A percentile compares a stretch with the other conserved stretches of the same genome.
Conservation (phyloP, 2,113 vertebrate species). For the Willisornis vidua region DNA sequence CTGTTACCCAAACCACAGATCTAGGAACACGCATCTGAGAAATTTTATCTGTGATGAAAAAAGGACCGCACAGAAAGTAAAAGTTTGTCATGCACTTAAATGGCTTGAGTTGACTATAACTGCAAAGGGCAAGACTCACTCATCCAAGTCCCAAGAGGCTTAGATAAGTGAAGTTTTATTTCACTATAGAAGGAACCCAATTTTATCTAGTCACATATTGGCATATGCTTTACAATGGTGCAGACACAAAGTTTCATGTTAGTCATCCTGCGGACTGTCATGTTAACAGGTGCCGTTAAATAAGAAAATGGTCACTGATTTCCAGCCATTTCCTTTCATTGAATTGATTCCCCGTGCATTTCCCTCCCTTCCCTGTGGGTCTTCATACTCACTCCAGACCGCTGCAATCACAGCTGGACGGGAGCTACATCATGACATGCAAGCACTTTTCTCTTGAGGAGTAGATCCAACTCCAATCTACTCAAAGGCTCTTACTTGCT, state of each 20-base stretch:
- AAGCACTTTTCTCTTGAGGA: background rate
- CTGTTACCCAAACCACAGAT: background rate
- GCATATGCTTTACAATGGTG: background rate
- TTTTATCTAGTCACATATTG: background rate
- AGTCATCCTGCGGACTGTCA: background rate
- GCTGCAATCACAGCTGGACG: background rate
- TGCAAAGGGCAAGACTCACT: background rate
- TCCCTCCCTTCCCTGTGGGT: background rate
- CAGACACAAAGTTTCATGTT: background rate
- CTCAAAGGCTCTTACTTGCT: background rate
- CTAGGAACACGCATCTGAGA: background rate
- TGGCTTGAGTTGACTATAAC: background rate
- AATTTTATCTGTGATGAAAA: background rate
- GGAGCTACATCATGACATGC: fast-evolving
- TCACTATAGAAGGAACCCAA: background rate
- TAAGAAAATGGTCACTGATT: background rate
- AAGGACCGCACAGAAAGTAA: background rate
- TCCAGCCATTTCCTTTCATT: background rate
- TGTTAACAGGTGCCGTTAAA: background rate
- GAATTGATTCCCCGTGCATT: background rate
- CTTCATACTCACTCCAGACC: background rate
- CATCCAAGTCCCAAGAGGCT: background rate
- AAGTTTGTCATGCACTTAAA: background rate
- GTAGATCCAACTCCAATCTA: background rate
- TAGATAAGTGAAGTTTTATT: background rate